phyloP scores from a whole-genome alignment of 2,888 invertebrate genomes.

The Drosophila atripex region DNA sequence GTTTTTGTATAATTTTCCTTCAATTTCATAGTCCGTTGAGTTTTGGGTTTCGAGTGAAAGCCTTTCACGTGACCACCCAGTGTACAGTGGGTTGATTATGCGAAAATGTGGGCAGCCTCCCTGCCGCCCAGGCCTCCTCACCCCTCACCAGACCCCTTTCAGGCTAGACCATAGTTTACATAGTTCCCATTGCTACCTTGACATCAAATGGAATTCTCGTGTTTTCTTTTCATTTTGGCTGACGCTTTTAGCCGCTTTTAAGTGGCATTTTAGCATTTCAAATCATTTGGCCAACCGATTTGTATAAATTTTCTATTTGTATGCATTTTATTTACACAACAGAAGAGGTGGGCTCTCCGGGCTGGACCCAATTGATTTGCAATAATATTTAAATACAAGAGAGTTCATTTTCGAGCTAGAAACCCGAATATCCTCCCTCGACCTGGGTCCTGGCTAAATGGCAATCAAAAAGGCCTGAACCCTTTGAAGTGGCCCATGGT shows the following conservation, averaged over 20 bases:
- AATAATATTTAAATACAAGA: conserved; percentile 79
- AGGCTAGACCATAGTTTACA: conserved; percentile 69
- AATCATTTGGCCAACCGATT: conserved; percentile 67
- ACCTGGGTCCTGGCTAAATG: conserved; percentile 43
- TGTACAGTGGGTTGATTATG: conserved; percentile 59
- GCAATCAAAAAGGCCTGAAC: conserved; percentile 63
- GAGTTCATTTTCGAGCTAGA: conserved; percentile 58
- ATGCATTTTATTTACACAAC: conserved; percentile 74
- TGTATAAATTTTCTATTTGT: conserved; percentile 81
- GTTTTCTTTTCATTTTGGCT: conserved; percentile 82
- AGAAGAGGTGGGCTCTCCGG: conserved; percentile 1
- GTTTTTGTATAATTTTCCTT: conserved; percentile 77
- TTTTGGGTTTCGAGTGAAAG: conserved; percentile 74
- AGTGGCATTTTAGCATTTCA: conserved; percentile 81
- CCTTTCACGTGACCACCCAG: conserved; percentile 67
- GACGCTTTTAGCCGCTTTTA: conserved; percentile 68
- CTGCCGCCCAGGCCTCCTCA: neutral
- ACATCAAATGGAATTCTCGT: conserved; percentile 80
- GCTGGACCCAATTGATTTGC: conserved; percentile 75
- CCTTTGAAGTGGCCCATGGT: conserved; percentile 67
- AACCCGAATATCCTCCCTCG: conserved; percentile 55
- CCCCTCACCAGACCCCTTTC: conserved; percentile 25
- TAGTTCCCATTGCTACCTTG: conserved; percentile 67
- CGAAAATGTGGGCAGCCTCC: conserved; percentile 54
- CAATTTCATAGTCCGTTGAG: conserved; percentile 83